Conservation (phyloP, 2,113 vertebrate genomes). For the Psammodynastes pulverulentus region DNA sequence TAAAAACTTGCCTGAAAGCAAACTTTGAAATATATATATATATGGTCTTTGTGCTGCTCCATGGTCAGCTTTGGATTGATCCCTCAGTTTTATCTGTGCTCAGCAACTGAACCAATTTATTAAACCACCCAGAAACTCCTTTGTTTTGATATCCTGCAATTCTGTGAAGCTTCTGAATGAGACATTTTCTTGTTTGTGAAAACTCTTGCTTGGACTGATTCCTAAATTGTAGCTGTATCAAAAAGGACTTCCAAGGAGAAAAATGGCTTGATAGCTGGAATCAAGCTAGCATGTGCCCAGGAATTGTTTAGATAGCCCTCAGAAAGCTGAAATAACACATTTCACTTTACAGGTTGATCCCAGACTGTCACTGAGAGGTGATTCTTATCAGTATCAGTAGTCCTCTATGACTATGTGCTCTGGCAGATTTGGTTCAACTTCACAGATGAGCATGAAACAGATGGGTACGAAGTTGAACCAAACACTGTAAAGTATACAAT, state of each 20-base stretch:
- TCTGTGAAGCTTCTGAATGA: not conserved
- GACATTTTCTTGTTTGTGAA: not conserved
- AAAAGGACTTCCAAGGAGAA: not conserved
- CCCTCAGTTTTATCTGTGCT: not conserved
- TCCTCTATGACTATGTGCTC: not conserved
- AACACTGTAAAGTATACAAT: conserved; percentile 21
- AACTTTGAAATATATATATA: too few relatives aligned
- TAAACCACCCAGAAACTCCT: not conserved
- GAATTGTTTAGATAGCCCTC: not conserved
- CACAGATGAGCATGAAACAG: not conserved
- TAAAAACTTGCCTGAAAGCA: not conserved
- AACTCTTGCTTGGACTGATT: not conserved
- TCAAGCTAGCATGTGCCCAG: not conserved
- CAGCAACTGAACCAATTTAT: not conserved
- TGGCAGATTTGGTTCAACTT: not conserved
- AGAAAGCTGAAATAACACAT: not conserved
- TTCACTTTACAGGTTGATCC: not conserved
- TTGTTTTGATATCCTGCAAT: not conserved
- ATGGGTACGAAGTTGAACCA: conserved; percentile 26
- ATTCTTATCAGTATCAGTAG: not conserved
- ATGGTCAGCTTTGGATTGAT: not conserved
- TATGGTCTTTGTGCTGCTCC: not conserved
- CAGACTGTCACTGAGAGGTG: not conserved
- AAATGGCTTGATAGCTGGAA: not conserved
- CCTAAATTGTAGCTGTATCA: not conserved